A percentile compares a stretch with the other conserved stretches of the same genome.
These are phyloP conservation scores for Zygogramma bicolorata DNA, from an alignment of 2,888 invertebrate genomes.

Conservation along the genomic window DNA sequence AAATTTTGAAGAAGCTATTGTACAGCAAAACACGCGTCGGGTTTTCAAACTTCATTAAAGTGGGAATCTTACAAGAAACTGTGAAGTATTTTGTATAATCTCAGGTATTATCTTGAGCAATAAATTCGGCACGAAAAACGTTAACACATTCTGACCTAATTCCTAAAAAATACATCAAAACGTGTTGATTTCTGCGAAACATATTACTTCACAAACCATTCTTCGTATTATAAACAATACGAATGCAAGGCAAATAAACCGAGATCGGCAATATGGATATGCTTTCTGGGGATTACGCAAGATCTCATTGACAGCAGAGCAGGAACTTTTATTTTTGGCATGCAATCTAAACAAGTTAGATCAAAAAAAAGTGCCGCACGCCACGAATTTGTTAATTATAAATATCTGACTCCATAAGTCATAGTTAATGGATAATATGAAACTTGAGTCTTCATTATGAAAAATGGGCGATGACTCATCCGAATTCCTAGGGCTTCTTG, in stretches of 20 bases:
- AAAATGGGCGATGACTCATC: conserved; percentile 1
- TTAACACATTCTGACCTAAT: background rate
- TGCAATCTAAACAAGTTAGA: background rate
- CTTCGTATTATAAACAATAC: conserved; percentile 11
- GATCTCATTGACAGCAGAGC: background rate
- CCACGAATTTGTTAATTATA: background rate
- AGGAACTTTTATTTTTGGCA: conserved; percentile 6
- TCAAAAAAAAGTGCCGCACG: conserved; percentile 3
- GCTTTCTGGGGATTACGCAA: conserved; percentile 4
- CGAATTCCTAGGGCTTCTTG: background rate
- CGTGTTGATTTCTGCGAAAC: background rate
- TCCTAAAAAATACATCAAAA: background rate
- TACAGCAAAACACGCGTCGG: too few species aligned
- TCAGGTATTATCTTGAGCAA: background rate
- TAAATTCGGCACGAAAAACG: background rate
- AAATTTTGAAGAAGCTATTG: too few species aligned
- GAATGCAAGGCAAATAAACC: conserved; percentile 14
- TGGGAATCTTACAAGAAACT: too few species aligned
- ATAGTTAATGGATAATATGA: background rate
- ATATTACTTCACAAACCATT: background rate
- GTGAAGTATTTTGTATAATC: too few species aligned
- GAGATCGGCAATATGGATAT: conserved; percentile 10
- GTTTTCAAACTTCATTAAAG: too few species aligned
- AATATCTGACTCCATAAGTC: background rate
- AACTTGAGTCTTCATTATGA: background rate